Evolutionary conservation across 1,140 invertebrate species (phyloP).

Genomic region (Hirudo medicinalis): DNA sequence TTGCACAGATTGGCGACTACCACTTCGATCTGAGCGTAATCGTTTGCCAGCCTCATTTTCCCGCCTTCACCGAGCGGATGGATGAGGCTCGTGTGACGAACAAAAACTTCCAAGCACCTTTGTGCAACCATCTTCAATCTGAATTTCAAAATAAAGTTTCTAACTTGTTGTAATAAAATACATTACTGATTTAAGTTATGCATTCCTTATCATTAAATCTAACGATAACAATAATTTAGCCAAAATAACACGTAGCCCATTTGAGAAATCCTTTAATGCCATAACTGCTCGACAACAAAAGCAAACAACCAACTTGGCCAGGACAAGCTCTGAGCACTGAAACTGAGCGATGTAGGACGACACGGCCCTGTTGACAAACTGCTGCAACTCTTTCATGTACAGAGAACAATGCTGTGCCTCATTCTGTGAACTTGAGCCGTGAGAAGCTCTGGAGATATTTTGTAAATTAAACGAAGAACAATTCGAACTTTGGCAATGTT

Average conservation of each 20-base stretch:
- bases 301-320: conserved; percentile 45
- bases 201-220: too few species aligned
- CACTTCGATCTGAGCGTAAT: conserved; percentile 63
- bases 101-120: conserved; percentile 69
- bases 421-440: too few species aligned
- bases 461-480: too few species aligned
- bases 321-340: conserved; percentile 54
- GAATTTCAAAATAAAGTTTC: conserved; percentile 4
- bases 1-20: conserved; percentile 52
- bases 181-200: too few species aligned
- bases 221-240: not conserved
- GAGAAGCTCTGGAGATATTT: too few species aligned
- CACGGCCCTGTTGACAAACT: conserved; percentile 65
- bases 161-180: too few species aligned
- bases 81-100: conserved; percentile 68
- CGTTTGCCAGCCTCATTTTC: conserved; percentile 61
- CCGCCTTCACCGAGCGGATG: conserved; percentile 66
- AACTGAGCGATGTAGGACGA: conserved; percentile 60
- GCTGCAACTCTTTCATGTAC: conserved; percentile 82
- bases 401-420: conserved; percentile 50
- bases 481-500: too few species aligned
- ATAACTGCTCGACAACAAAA: not conserved
- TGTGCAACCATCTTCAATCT: conserved; percentile 53
- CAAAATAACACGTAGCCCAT: not conserved
- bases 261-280: not conserved